These are phyloP conservation scores for Drosophila pegasa DNA, from an alignment of 2,888 invertebrate genomes.

Conservation along the genomic window DNA sequence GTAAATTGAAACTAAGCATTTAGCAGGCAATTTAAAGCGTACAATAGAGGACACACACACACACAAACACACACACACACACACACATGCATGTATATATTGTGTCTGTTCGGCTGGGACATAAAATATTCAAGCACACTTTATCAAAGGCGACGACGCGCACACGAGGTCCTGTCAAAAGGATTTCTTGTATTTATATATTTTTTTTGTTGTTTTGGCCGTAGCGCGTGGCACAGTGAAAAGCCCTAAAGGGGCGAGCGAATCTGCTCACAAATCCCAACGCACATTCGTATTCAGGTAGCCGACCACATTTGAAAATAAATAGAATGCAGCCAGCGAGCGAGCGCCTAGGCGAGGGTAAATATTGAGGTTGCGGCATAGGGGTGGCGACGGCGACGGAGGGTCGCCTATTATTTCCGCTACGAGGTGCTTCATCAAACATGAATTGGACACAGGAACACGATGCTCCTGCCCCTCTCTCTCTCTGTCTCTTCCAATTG, in stretches of 20 bases:
- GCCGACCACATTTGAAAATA: conserved; percentile 49
- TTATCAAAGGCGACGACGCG: conserved; percentile 73
- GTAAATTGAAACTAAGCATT: conserved; percentile 70
- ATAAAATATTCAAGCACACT: conserved; percentile 66
- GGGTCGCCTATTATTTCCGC: conserved; percentile 54
- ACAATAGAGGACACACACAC: conserved; percentile 44
- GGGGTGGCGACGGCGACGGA: conserved; percentile 12
- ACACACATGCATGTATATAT: conserved; percentile 9
- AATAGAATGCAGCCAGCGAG: conserved; percentile 40
- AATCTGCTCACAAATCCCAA: conserved; percentile 54
- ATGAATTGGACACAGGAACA: conserved; percentile 52
- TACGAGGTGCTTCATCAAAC: conserved; percentile 73
- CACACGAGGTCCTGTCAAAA: conserved; percentile 46
- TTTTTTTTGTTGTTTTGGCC: conserved; percentile 7
- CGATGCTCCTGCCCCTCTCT: conserved; percentile 2
- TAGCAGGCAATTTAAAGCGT: conserved; percentile 51
- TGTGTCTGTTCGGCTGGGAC: conserved; percentile 45
- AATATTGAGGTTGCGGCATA: conserved; percentile 26
- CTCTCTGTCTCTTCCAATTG: conserved; percentile 15
- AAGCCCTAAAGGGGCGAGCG: conserved; percentile 41
- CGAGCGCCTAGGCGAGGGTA: conserved; percentile 9
- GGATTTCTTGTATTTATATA: conserved; percentile 21
- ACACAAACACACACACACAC: conserved; percentile 18
- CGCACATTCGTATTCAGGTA: conserved; percentile 38
- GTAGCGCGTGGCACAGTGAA: conserved; percentile 55